These are phyloP conservation scores for Tyrannus savana DNA, from an alignment of 2,113 vertebrate genomes.

Conservation along the genomic window DNA sequence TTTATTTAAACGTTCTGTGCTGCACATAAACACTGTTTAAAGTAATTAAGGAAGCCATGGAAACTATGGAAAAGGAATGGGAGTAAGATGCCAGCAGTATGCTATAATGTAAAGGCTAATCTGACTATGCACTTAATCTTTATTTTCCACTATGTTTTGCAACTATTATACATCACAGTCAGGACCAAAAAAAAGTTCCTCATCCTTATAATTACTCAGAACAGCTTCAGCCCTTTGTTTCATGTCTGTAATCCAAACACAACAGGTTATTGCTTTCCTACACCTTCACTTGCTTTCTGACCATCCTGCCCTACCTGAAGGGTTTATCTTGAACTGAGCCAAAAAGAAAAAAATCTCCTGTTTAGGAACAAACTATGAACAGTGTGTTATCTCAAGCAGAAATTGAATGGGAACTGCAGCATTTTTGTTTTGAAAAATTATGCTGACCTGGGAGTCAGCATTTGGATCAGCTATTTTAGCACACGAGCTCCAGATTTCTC, in stretches of 20 bases:
- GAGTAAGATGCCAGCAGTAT: neutral
- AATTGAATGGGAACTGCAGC: neutral
- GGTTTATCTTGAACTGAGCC: neutral
- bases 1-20: neutral
- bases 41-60: neutral
- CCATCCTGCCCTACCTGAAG: neutral
- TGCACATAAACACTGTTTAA: neutral
- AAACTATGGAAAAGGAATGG: neutral
- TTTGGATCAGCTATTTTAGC: neutral
- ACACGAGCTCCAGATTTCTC: neutral
- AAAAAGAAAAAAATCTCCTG: neutral
- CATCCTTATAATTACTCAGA: neutral
- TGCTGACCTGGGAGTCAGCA: neutral
- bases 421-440: neutral
- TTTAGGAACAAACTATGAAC: neutral
- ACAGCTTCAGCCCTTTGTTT: neutral
- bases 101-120: neutral
- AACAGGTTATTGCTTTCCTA: neutral
- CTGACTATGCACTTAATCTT: neutral
- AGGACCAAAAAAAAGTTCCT: neutral
- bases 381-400: neutral
- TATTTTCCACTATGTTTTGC: neutral
- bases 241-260: neutral
- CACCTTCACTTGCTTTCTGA: neutral
- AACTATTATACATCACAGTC: neutral